Evolutionary conservation across 2,888 invertebrate genomes (phyloP).

Genomic region (Cacoxenus indagator): DNA sequence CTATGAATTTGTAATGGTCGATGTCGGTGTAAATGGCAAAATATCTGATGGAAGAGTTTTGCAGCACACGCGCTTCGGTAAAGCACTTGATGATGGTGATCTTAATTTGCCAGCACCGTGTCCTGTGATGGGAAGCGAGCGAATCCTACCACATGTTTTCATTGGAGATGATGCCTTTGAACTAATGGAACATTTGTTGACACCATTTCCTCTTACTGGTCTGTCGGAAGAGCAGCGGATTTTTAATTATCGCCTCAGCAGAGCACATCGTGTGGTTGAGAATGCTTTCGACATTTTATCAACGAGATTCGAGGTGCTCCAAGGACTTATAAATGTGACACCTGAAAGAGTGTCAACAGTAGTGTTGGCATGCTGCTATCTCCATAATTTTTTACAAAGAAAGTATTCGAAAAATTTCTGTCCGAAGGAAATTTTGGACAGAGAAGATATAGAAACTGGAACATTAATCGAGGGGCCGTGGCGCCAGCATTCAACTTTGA

Average conservation of each 20-base stretch:
- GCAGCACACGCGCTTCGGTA: background rate
- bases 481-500: too few species aligned
- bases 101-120: slow-evolving; percentile 6
- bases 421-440: too few species aligned
- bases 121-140: background rate
- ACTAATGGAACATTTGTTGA: background rate
- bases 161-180: background rate
- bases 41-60: background rate
- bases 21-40: background rate
- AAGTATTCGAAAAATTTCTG: too few species aligned
- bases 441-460: too few species aligned
- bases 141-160: background rate
- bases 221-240: slow-evolving; percentile 10
- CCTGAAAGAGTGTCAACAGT: slow-evolving; percentile 9
- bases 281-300: slow-evolving; percentile 43
- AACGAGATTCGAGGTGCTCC: slow-evolving; percentile 47
- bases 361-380: slow-evolving; percentile 18
- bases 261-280: slow-evolving; percentile 35
- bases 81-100: slow-evolving; percentile 5
- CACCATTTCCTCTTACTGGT: background rate
- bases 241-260: slow-evolving; percentile 33
- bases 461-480: too few species aligned
- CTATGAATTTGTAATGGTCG: background rate
- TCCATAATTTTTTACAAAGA: slow-evolving; percentile 24
- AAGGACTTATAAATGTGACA: slow-evolving; percentile 16